Conservation (phyloP, 2,888 invertebrate genomes). For the Petrophora chlorosata region DNA sequence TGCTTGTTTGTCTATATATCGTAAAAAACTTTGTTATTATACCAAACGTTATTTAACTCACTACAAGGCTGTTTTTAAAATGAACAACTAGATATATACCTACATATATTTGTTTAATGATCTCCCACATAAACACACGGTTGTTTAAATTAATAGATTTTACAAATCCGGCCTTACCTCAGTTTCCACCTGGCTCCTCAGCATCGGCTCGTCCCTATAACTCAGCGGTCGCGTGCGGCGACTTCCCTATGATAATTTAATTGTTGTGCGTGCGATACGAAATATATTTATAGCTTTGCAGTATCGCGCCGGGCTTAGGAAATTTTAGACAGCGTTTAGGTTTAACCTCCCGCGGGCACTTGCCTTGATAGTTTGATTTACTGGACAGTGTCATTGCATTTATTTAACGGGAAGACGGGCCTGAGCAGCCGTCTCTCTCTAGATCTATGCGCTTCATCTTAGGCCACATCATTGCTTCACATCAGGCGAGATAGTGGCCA, state of each 20-base stretch:
- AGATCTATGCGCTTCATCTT: too few relatives aligned
- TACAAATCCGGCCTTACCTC: constrained; percentile 32
- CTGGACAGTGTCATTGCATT: background rate
- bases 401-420: too few relatives aligned
- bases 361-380: constrained; percentile 4
- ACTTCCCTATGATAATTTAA: constrained; percentile 81
- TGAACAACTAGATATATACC: too few relatives aligned
- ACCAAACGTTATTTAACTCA: too few relatives aligned
- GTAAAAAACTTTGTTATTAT: too few relatives aligned
- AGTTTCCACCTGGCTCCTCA: constrained; percentile 25
- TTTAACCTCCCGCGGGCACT: constrained; percentile 29
- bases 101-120: too few relatives aligned
- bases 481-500: too few relatives aligned
- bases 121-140: too few relatives aligned
- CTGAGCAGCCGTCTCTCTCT: too few relatives aligned
- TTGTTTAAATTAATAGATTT: background rate
- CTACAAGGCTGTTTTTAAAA: too few relatives aligned
- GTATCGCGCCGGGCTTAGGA: constrained; percentile 34
- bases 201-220: constrained; percentile 61
- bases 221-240: constrained; percentile 74
- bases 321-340: constrained; percentile 38
- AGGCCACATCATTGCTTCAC: too few relatives aligned
- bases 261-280: constrained; percentile 74
- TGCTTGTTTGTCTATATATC: too few relatives aligned
- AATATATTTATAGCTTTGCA: constrained; percentile 58